phyloP scores from a whole-genome alignment of 2,888 invertebrate species.

The Meganola albula region DNA sequence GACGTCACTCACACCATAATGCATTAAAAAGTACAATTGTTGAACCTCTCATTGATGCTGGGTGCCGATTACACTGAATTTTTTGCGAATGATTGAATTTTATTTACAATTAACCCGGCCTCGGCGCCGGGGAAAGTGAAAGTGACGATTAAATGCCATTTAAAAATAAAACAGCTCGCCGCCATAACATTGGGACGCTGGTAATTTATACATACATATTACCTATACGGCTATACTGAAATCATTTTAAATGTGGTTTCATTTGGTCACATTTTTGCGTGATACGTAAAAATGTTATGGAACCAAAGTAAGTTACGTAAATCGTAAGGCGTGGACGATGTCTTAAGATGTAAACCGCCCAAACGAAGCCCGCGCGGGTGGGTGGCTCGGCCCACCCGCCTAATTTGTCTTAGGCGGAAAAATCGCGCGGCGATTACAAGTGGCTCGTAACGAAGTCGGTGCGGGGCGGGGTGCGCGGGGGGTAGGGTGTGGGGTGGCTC shows the following conservation, averaged over 20 bases:
- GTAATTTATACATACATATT: constrained; percentile 46
- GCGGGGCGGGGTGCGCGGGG: constrained; percentile 33
- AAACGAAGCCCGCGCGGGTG: constrained; percentile 46
- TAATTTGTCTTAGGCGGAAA: constrained; percentile 78
- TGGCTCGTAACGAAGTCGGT: constrained; percentile 77
- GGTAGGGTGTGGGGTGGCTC: constrained; percentile 42
- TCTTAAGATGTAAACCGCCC: constrained; percentile 60
- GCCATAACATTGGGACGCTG: constrained; percentile 53
- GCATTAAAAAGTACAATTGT: constrained; percentile 39
- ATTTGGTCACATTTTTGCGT: constrained; percentile 7
- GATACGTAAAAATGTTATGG: constrained; percentile 20
- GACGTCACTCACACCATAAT: constrained; percentile 33
- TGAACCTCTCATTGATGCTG: constrained; percentile 66
- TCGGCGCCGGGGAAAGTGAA: constrained; percentile 63
- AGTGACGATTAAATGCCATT: constrained; percentile 76
- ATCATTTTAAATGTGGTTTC: no score
- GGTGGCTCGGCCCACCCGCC: constrained; percentile 65
- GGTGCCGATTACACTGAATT: constrained; percentile 64
- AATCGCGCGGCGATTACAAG: constrained; percentile 76
- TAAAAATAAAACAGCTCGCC: constrained; percentile 72
- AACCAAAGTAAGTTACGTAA: no score
- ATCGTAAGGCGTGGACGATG: constrained; percentile 46
- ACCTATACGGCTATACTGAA: no score
- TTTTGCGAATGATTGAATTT: constrained; percentile 77
- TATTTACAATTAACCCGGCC: constrained; percentile 75